Evolutionary conservation across 2,113 vertebrate genomes (phyloP).

Genomic region (Syngnathus typhle): DNA sequence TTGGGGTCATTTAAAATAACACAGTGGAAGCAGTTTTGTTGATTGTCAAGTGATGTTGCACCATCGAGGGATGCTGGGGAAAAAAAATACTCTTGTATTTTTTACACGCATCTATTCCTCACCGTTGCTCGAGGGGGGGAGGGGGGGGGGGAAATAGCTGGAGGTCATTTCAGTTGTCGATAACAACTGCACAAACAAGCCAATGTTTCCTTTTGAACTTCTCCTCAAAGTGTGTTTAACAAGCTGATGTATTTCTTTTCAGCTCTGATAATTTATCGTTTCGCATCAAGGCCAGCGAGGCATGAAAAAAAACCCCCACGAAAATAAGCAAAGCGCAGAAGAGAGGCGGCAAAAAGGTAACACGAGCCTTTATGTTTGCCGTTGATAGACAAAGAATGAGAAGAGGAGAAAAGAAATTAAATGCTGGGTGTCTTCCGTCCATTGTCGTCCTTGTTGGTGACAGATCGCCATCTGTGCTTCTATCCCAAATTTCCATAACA

Average conservation of each 20-base stretch:
- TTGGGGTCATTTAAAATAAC: background rate
- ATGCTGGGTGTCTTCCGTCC: constrained; percentile 3
- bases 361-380: background rate
- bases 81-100: background rate
- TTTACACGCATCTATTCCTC: background rate
- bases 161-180: constrained; percentile 34
- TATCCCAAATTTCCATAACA: constrained; percentile 44
- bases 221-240: background rate
- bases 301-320: background rate
- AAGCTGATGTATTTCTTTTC: background rate
- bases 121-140: background rate
- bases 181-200: background rate
- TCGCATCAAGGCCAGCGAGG: background rate
- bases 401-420: constrained; percentile 3
- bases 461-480: constrained; percentile 23
- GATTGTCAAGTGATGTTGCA: background rate
- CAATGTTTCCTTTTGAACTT: background rate
- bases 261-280: background rate
- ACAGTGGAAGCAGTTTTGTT: background rate
- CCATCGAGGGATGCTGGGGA: background rate
- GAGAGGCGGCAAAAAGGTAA: background rate
- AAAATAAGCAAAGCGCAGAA: background rate
- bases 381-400: background rate
- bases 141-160: constrained; percentile 3
- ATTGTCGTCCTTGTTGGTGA: constrained; percentile 7